Evolutionary conservation across 2,113 vertebrate genomes (phyloP).

Genomic region (Promerops cafer): DNA sequence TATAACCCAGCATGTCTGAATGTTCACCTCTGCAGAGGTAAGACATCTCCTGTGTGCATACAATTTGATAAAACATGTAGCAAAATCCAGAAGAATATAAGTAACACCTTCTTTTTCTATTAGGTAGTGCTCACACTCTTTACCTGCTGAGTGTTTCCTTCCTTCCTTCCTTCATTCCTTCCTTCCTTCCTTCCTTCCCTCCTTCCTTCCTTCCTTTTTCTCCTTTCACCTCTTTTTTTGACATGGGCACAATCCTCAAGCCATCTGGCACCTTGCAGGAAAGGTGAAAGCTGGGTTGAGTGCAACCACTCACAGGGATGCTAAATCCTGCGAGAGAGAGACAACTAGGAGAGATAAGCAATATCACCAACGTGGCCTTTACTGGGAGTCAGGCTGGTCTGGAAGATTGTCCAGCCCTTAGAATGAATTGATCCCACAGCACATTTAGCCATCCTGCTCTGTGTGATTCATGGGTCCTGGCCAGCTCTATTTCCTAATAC

Average conservation of each 20-base stretch:
- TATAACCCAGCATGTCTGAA: background rate
- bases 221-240: background rate
- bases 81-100: background rate
- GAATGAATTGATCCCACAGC: background rate
- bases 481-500: background rate
- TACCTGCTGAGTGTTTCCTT: background rate
- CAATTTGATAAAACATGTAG: background rate
- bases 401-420: background rate
- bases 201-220: background rate
- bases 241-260: background rate
- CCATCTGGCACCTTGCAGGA: background rate
- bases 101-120: background rate
- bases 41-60: background rate
- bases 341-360: background rate
- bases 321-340: background rate
- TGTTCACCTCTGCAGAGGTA: background rate
- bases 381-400: background rate
- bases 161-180: background rate
- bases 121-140: background rate
- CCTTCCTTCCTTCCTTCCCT: background rate
- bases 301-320: background rate
- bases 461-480: background rate
- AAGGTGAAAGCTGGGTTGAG: background rate
- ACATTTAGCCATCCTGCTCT: background rate
- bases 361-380: background rate